A percentile compares a stretch with the other conserved stretches of the same genome.
These are phyloP conservation scores for Choristoneura rosaceana DNA, from an alignment of 2,888 invertebrate genomes.

Conservation along the genomic window DNA sequence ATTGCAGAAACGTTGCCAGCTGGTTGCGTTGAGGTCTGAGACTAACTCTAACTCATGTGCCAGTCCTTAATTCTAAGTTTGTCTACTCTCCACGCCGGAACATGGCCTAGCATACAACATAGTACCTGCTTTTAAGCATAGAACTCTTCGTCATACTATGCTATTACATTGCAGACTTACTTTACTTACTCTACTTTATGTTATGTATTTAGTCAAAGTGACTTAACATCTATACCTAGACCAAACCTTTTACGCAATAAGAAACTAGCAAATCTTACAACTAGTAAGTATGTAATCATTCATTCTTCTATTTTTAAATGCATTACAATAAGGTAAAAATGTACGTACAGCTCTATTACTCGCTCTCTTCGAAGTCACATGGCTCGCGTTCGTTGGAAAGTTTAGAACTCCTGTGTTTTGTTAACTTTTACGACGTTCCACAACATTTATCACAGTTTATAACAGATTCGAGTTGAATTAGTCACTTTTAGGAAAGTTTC, in stretches of 20 bases:
- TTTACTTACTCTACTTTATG: too few relatives aligned
- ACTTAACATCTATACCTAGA: background rate
- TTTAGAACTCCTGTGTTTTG: constrained; percentile 72
- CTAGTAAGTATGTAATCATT: constrained; percentile 49
- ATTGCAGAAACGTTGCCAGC: too few relatives aligned
- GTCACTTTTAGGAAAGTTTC: constrained; percentile 51
- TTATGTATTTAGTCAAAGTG: too few relatives aligned
- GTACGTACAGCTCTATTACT: constrained; percentile 75
- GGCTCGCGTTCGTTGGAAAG: constrained; percentile 75
- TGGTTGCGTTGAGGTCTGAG: too few relatives aligned
- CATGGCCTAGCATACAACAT: too few relatives aligned
- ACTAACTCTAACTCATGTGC: too few relatives aligned
- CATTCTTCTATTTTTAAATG: constrained; percentile 60
- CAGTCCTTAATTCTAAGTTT: too few relatives aligned
- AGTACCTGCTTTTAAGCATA: too few relatives aligned
- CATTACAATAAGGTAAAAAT: constrained; percentile 68
- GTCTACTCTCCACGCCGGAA: too few relatives aligned
- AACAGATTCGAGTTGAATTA: constrained; percentile 62
- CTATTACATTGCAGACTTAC: too few relatives aligned
- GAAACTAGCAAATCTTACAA: constrained; percentile 41
- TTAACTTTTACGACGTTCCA: constrained; percentile 67
- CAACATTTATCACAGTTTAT: constrained; percentile 64
- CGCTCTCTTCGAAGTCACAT: constrained; percentile 75
- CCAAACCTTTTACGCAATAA: background rate
- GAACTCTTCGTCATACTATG: too few relatives aligned